Evolutionary conservation across 1,140 invertebrate species (phyloP), one percentile per base, ranked within the genome.

Genomic region (Pseudomyrmex flavicornis): DNA sequence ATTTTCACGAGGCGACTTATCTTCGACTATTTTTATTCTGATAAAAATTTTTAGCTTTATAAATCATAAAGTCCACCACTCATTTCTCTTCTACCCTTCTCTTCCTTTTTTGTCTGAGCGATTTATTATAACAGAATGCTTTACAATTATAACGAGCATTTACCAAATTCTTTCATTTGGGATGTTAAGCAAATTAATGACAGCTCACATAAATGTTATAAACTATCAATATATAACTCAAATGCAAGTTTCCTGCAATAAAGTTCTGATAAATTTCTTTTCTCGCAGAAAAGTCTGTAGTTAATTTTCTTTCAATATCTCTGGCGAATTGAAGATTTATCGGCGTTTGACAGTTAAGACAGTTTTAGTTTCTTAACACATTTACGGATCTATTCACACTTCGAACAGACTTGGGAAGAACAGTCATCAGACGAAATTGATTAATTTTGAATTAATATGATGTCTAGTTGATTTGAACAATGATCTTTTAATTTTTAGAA

Each of bases 101-200:
- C 35, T 35, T 35, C 0, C 35, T 35, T 35, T 35, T 35, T 35
- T 35, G 35, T 35, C 35, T 35, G 13, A 20, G n/a, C 12, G 2
- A 59, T 82, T 50, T 84, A 62, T 73, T 73, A 73, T 48, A 12
- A 69, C 17, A 17, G 48, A 83, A 74, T 48, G 58, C 17, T 84
- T 79, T 70, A 84, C 35, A 22, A 15, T 66, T 66, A 66, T 63
- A 26, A 52, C 15, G 0, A n/a, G 9, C 26, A 44, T 58, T 8
- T 52, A 44, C 12, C 20, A 7, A 44, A 8, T 56, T 79, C 17
- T 52, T 77, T 46, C 22, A 46, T 17, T 9, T 26, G 22, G 15
- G 46, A 63, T n/a, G 12, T 8, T 66, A 54, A 66, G 26, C 12
- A 17, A 46, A 76, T 76, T 62, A 35, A 46, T 35, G 44, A 75